Evolutionary conservation across 2,797 vertebrate species (phyloP), one percentile per base, ranked within the genome.

Genomic region (Chelidonichthys spinosus): DNA sequence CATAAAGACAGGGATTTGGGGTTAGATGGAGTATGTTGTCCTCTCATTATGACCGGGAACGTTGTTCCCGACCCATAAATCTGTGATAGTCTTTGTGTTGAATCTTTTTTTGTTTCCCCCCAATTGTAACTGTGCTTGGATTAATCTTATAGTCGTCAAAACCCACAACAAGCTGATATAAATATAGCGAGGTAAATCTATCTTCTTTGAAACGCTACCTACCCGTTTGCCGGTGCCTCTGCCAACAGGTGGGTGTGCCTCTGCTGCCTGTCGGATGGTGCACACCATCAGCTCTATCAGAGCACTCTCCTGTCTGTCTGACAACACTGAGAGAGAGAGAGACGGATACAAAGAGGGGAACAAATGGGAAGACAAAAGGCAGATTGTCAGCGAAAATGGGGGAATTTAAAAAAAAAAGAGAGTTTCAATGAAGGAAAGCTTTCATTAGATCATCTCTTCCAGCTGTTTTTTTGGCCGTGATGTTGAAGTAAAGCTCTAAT

Each of bases 151-250:
- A 15, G 58, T 42, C 11, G 7, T 39, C 35, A 25, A 50, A 37
- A 40, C 56, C 11, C 36, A 15, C 36, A 33, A 9, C 40, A 65
- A 65, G 53, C 49, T 7, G 37, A 53, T 42, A 25, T 25, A 25
- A 25, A 25, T 1, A 25, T 25, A 25, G 25, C 25, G 25, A 25
- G 25, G 10, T n/a, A 39, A 50, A 63, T 37, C 49, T 18, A 6
- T 63, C 2, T 47, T 17, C 14, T 33, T 35, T 14, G n/a, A 58
- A 4, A 50, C 25, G 25, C 25, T 25, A 73, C 96, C 85, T 93
- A 98, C 98, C 92, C 98, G 95, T 87, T 99, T 99, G 85, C 98
- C 98, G 0, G 98, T 99, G 88, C 98, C 98, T 86, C 98, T 96
- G 92, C 98, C 98, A 9, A 99, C 98, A 13, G 98, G 98, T 18